Percentiles rank a stretch among this genome's conserved stretches.
phyloP scores from a whole-genome alignment of 2,888 invertebrate species.

The Choristoneura rosaceana region DNA sequence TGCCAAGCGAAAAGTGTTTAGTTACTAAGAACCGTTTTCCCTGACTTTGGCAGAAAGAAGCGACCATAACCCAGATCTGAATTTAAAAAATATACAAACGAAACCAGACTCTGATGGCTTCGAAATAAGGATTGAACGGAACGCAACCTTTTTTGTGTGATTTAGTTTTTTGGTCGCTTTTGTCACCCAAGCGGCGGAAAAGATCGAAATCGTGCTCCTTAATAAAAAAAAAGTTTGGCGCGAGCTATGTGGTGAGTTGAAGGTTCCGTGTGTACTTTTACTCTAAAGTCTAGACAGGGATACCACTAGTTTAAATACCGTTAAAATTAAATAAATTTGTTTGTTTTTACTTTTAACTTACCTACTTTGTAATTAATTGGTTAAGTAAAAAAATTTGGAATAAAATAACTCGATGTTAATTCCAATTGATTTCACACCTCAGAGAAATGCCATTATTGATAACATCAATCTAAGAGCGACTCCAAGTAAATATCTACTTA shows the following conservation, averaged over 20 bases:
- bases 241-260: conserved; percentile 17
- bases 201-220: conserved; percentile 78
- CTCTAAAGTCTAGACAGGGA: background rate
- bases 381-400: no score
- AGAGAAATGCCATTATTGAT: no score
- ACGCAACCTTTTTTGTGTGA: conserved; percentile 49
- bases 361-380: no score
- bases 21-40: conserved; percentile 68
- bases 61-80: conserved; percentile 75
- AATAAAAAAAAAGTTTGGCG: conserved; percentile 55
- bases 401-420: no score
- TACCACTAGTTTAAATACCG: no score
- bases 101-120: conserved; percentile 55
- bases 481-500: no score
- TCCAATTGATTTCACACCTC: no score
- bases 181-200: conserved; percentile 79
- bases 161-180: conserved; percentile 65
- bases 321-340: no score
- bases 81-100: conserved; percentile 46
- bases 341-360: background rate
- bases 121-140: conserved; percentile 50
- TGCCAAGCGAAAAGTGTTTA: conserved; percentile 64
- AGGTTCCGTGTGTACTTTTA: conserved; percentile 33
- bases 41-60: conserved; percentile 66
- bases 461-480: no score